Base-by-base conservation (phyloP, 1,140 invertebrate genomes). In the Calephelis nemesis region DNA sequence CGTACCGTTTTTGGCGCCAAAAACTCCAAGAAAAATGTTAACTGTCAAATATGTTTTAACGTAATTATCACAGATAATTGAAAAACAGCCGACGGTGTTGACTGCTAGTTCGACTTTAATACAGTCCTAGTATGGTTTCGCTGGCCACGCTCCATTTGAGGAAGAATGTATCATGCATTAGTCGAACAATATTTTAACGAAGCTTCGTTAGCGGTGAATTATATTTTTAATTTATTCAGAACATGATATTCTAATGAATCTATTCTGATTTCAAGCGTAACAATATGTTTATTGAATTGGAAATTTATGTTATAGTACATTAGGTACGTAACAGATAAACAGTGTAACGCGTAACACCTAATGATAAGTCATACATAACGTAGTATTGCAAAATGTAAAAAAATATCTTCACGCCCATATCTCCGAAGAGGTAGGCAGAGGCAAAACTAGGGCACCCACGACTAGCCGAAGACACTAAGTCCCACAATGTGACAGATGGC, bases 91-190 rank as follows among this genome's bases (percentile, higher is more conserved):
- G 82, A 69, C 81, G 75, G 70, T 78, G 75, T 83, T 83, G 83
- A 83, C 76, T 81, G 83, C 76, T 69, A 74, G 76, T 77, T 63
- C 73, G 66, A 84, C 76, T 85, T 77, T 86, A 84, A 83, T 82
- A 83, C 76, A 75, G 76, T 80, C 79, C 79, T 78, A 80, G 78
- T 81, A 78, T 76, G 75, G 75, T 73, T 76, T 77, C 68, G 74
- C 74, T 74, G 69, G 81, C 76, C 71, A 85, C 84, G 84, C 82
- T 90, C 87, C 83, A 88, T 82, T 90, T 90, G 87, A 77, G 76
- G 82, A 83, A 80, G 82, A 84, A 81, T 82, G 85, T 85, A 81
- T 85, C 81, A 88, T 86, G 83, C 83, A 78, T 72, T 47, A 72
- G 64, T 73, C 64, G 52, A 64, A 69, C 50, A 60, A 65, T 60